These are phyloP conservation scores for Rutilus rutilus DNA, from an alignment of 2,113 vertebrate species.

Conservation along the genomic window DNA sequence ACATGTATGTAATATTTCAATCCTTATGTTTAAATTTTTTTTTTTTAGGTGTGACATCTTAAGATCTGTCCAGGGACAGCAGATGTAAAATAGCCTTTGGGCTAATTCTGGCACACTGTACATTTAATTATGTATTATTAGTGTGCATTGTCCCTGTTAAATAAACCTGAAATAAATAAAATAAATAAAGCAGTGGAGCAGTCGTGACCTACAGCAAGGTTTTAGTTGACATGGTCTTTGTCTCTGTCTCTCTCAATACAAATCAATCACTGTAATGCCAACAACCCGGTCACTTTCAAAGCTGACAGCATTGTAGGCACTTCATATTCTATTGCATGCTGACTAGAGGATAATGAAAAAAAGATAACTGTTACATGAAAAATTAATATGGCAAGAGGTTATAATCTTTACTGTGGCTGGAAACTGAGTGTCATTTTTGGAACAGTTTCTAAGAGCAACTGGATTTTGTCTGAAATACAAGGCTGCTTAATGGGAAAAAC, in stretches of 20 bases:
- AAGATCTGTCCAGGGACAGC: no score
- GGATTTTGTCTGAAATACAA: neutral
- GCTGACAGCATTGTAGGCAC: neutral
- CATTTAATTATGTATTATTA: no score
- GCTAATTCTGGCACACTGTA: no score
- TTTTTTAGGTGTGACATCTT: no score
- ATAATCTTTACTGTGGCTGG: neutral
- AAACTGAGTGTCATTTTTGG: neutral
- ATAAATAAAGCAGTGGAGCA: no score
- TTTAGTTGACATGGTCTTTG: conserved; percentile 5
- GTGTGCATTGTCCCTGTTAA: no score
- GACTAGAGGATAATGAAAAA: neutral
- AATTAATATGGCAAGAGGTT: neutral
- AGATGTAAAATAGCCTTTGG: no score
- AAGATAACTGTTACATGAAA: neutral
- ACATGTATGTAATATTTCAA: no score
- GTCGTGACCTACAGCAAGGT: neutral
- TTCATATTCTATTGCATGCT: neutral
- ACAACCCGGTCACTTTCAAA: conserved; percentile 4
- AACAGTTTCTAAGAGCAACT: neutral
- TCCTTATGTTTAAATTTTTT: no score
- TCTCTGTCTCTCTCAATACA: conserved; percentile 25
- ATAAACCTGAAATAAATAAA: no score
- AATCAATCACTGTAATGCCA: conserved; percentile 36
- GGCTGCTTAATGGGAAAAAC: neutral